Base-by-base conservation (phyloP, 2,888 invertebrate species). In the Tetheella fluctuosa region DNA sequence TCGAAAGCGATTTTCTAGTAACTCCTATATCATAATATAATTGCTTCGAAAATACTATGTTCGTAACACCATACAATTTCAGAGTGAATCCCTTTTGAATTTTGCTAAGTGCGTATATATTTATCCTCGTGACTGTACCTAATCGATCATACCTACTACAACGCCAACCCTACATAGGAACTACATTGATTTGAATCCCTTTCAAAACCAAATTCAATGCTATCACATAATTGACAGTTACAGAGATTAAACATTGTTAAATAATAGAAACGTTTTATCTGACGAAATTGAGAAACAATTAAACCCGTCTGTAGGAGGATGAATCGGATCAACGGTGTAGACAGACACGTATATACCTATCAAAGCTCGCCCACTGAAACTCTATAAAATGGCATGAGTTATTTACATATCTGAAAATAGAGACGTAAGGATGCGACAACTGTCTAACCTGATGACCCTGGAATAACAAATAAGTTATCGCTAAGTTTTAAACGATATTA, bases 391-490 rank as follows among this genome's bases (percentile, higher is more conserved):
- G 15, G n/a, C 28, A 54, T 13, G 7, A 30, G n/a, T 37, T 56
- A 42, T 56, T 42, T 20, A 17, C 23, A 20, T 37, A 25, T 7
- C 30, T 55, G 37, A 25, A 55, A 55, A 55, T 55, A 55, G 37
- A 55, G 30, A 48, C 20, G 20, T 2, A 48, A 48, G 20, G 20
- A 48, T 20, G 48, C 20, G 48, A 48, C 20, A 48, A 60, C 63
- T 63, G 61, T 61, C 59, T 57, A 56, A 42, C 61, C 58, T 52
- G 58, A 54, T 60, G 30, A 64, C 63, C 62, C 61, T 48, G 48
- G 7, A 10, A 48, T 20, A 48, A 17, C 48, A 48, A 20, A 39
- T 6, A 20, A 48, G 48, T 48, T 20, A 20, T 20, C 15, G 48
- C n/a, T 17, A 5, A 30, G 17, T 15, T 42, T 42, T 4, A 15